Evolutionary conservation across 2,888 invertebrate genomes (phyloP).

Genomic region (Beris morrisii): DNA sequence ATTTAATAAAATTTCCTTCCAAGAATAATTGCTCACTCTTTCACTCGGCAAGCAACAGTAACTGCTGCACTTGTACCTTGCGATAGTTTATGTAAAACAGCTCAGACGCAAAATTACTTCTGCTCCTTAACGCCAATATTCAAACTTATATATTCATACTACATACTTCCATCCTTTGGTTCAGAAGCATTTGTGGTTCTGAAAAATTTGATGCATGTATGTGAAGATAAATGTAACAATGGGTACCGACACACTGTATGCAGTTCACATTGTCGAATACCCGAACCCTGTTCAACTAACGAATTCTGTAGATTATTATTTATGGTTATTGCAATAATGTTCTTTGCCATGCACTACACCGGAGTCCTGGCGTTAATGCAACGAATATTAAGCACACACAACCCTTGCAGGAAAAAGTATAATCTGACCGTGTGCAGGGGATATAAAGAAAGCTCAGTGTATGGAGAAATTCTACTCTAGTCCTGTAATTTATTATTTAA

Average conservation of each 20-base stretch:
- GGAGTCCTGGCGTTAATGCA: slow-evolving; percentile 19
- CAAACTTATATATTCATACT: slow-evolving; percentile 18
- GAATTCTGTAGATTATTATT: slow-evolving; percentile 29
- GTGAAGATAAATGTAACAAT: not conserved
- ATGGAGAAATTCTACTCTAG: slow-evolving; percentile 5
- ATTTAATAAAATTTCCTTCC: too few species aligned
- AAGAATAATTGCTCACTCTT: too few species aligned
- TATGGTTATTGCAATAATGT: slow-evolving; percentile 29
- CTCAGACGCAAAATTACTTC: slow-evolving; percentile 5
- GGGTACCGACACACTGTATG: not conserved
- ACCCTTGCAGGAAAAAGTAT: not conserved
- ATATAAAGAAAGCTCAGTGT: not conserved
- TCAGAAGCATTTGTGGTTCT: not conserved
- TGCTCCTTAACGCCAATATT: slow-evolving; percentile 21
- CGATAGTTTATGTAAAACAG: too few species aligned
- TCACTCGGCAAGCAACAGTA: too few species aligned
- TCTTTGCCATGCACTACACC: slow-evolving; percentile 18
- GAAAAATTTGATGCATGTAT: not conserved
- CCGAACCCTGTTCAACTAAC: slow-evolving; percentile 19
- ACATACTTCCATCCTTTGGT: not conserved
- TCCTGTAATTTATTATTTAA: slow-evolving; percentile 17
- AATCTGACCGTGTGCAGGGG: not conserved
- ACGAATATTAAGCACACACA: slow-evolving; percentile 10
- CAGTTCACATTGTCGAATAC: slow-evolving; percentile 10
- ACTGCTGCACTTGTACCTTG: too few species aligned